Evolutionary conservation across 2,113 vertebrate genomes (phyloP).

Genomic region (Vombatus ursinus): DNA sequence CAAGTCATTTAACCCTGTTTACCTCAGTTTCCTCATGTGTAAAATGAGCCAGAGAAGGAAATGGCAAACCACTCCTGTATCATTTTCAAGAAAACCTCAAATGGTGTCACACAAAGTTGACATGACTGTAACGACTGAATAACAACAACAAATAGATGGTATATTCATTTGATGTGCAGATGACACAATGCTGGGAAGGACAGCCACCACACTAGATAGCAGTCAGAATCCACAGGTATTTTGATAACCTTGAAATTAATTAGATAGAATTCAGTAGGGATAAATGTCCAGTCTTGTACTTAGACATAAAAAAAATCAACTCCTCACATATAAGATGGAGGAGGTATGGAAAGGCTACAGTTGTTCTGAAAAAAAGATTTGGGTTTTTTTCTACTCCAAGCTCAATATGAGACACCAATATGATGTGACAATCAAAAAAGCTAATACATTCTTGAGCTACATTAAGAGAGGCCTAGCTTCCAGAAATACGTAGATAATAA

Average conservation of each 20-base stretch:
- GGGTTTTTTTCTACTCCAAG: neutral
- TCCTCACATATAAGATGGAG: neutral
- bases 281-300: neutral
- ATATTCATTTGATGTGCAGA: neutral
- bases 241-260: neutral
- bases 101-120: neutral
- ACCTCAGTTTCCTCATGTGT: too few species aligned
- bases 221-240: neutral
- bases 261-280: neutral
- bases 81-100: neutral
- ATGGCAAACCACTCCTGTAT: neutral
- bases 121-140: neutral
- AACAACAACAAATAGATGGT: neutral
- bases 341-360: neutral
- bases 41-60: neutral
- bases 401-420: neutral
- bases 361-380: neutral
- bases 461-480: neutral
- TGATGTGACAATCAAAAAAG: neutral
- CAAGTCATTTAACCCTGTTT: too few species aligned
- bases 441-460: neutral
- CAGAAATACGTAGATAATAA: neutral
- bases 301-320: neutral
- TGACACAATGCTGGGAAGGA: too few species aligned
- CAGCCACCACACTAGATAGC: neutral